Base-by-base conservation (phyloP, 2,888 invertebrate genomes). In the Tachina fera region DNA sequence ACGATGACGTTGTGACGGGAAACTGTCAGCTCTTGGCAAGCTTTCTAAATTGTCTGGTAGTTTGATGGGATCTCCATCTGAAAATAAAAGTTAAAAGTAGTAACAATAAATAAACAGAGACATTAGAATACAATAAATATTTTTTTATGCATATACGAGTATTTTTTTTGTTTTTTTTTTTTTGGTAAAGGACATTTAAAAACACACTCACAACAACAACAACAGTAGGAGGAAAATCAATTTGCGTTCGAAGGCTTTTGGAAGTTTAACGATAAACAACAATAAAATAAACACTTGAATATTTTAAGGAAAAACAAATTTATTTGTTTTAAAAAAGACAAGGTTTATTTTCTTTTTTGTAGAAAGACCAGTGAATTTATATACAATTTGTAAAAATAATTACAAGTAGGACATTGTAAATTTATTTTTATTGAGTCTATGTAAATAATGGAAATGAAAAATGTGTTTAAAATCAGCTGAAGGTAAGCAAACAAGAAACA, bases 31-130 rank as follows among this genome's bases (percentile, higher is more conserved):
- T 91, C 97, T 96, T 89, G 97, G 97, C 92, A 98, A 95, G 92
- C 97, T 97, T 94, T 98, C 98, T 94, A 98, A 95, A 94, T 98
- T 98, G 93, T 98, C 98, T 86, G 98, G 98, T 91, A 98, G 94
- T 93, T 97, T 97, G 94, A 97, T 97, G 90, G 97, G 97, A 93
- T 97, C 97, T 91, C 97, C 97, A 95, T 97, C 97, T 97, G 94
- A 56, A 94, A 94, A 87, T 72, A 83, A 86, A 84, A 88, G 79
- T 88, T 88, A 77, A 81, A 86, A 88, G n/a, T 83, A 80, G 72
- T 84, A 81, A 80, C 67, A 87, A 77, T 77, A 84, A 84, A 80
- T 71, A 84, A 75, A 79, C 70, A 75, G 60, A 75, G 60, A 79
- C 74, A 75, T 75, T 79, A 70, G 74, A 79, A 70, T 76, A 75